Evolutionary conservation across 2,113 vertebrate genomes (phyloP).

Genomic region (Takifugu flavidus): DNA sequence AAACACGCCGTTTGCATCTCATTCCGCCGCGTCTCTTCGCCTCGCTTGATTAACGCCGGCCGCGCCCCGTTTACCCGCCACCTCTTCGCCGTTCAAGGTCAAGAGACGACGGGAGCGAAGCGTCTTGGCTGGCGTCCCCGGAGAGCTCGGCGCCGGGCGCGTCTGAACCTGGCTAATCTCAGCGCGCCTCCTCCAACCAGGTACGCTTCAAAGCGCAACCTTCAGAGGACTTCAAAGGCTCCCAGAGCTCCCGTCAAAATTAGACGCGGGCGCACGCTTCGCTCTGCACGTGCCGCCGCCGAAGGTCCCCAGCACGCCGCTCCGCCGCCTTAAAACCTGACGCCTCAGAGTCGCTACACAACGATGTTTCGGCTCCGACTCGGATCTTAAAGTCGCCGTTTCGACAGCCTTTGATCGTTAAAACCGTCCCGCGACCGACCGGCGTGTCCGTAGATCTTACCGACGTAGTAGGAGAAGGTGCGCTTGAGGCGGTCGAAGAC

Average conservation of each 20-base stretch:
- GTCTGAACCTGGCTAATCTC: conserved; percentile 47
- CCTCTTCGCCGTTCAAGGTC: conserved; percentile 59
- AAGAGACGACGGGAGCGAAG: conserved; percentile 26
- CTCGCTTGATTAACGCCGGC: conserved; percentile 2
- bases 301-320: conserved; percentile 23
- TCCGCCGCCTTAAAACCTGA: neutral
- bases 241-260: neutral
- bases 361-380: too few relatives aligned
- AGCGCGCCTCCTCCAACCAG: conserved; percentile 43
- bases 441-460: conserved; percentile 68
- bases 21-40: conserved; percentile 31
- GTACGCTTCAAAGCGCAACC: conserved; percentile 55
- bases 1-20: conserved; percentile 58
- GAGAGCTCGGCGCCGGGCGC: conserved; percentile 19
- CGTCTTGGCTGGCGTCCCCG: neutral
- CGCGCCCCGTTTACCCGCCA: conserved; percentile 6
- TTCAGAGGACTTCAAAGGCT: conserved; percentile 59
- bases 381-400: too few relatives aligned
- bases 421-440: too few relatives aligned
- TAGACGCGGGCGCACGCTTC: neutral
- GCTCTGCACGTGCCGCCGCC: neutral
- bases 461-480: conserved; percentile 91
- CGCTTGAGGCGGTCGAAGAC: conserved; percentile 97
- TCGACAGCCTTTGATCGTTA: too few relatives aligned
- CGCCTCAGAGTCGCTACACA: too few relatives aligned